These are phyloP conservation scores for Anoplolepis gracilipes DNA, from an alignment of 1,140 invertebrate species.

Conservation along the genomic window DNA sequence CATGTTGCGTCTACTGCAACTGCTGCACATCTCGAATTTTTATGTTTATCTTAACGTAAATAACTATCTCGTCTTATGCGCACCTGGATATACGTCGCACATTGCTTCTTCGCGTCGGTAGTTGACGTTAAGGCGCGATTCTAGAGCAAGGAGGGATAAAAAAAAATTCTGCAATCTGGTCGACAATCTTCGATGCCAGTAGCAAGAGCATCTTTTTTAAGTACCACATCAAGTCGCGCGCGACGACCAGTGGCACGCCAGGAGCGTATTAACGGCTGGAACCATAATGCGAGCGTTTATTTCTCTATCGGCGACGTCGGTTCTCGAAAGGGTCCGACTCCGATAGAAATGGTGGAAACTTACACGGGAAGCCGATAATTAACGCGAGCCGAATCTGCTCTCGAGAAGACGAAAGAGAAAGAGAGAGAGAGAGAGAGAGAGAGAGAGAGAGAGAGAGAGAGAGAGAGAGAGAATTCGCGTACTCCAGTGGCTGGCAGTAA, in stretches of 20 bases:
- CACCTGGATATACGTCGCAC: slow-evolving; percentile 14
- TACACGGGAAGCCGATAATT: slow-evolving; percentile 78
- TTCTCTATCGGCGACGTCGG: slow-evolving; percentile 75
- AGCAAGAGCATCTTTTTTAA: slow-evolving; percentile 59
- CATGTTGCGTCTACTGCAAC: slow-evolving; percentile 16
- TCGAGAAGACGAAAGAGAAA: slow-evolving; percentile 41
- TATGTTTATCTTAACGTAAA: slow-evolving; percentile 18
- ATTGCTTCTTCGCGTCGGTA: slow-evolving; percentile 1
- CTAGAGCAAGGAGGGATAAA: not conserved
- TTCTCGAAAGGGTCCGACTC: slow-evolving; percentile 48
- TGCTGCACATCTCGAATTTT: slow-evolving; percentile 7
- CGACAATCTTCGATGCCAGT: slow-evolving; percentile 43
- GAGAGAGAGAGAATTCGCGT: slow-evolving; percentile 43
- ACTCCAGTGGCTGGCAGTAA: slow-evolving; percentile 76
- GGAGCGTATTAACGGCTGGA: slow-evolving; percentile 66
- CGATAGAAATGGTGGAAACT: slow-evolving; percentile 75
- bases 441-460: slow-evolving; percentile 4
- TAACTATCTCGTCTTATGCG: slow-evolving; percentile 17
- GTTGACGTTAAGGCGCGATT: slow-evolving; percentile 30
- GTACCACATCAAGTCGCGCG: slow-evolving; percentile 37
- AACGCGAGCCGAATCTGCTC: slow-evolving; percentile 74
- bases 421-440: not conserved
- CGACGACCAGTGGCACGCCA: slow-evolving; percentile 35
- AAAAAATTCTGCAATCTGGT: slow-evolving; percentile 54
- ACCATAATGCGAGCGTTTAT: slow-evolving; percentile 73